phyloP scores from a whole-genome alignment of 2,113 vertebrate species.

The Bos javanicus region DNA sequence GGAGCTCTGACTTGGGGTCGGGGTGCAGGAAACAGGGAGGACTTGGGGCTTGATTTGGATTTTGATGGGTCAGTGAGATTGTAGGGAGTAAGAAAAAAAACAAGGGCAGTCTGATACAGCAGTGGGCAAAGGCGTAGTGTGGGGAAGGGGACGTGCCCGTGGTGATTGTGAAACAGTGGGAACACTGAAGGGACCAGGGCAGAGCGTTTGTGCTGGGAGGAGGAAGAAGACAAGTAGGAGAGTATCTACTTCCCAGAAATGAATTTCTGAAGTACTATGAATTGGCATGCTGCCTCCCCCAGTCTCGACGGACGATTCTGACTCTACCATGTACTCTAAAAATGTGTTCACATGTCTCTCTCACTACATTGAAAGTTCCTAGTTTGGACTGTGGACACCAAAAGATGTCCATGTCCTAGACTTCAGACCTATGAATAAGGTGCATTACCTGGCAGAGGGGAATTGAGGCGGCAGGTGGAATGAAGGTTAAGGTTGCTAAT shows the following conservation, averaged over 20 bases:
- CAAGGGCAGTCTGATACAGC: not conserved
- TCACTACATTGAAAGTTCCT: not conserved
- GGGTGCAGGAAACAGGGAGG: not conserved
- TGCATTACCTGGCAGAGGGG: not conserved
- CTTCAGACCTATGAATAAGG: not conserved
- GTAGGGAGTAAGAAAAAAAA: not conserved
- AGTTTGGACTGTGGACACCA: not conserved
- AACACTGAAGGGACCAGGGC: not conserved
- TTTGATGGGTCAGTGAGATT: not conserved
- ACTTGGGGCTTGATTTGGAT: not conserved
- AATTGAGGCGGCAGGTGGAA: not conserved
- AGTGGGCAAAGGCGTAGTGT: not conserved
- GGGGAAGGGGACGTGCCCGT: accelerated
- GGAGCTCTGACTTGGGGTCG: not conserved
- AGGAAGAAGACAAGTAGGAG: not conserved
- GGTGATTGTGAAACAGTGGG: not conserved
- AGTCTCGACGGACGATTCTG: not conserved
- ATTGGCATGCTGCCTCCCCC: not conserved
- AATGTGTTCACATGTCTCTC: not conserved
- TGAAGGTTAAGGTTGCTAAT: not conserved
- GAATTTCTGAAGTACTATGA: not conserved
- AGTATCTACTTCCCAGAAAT: not conserved
- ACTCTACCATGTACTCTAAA: not conserved
- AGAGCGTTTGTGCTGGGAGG: not conserved
- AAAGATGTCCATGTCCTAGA: not conserved